Evolutionary conservation across 2,888 invertebrate species (phyloP).

Genomic region (Tenthredo livida): DNA sequence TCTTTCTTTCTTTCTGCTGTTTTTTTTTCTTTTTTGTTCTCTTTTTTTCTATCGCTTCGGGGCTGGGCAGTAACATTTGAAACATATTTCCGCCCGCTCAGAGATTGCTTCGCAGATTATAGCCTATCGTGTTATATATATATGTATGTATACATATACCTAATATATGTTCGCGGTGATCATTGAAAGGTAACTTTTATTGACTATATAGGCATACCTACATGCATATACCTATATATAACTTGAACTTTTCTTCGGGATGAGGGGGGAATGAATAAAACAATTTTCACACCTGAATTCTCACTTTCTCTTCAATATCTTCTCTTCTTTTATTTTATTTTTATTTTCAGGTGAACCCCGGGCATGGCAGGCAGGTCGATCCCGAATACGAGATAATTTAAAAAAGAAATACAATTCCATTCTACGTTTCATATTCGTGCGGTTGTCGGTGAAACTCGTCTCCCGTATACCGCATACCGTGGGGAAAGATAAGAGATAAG

Average conservation of each 20-base stretch:
- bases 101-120: conserved; percentile 20
- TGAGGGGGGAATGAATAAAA: not conserved
- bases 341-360: not conserved
- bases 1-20: not conserved
- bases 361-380: not conserved
- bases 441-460: not conserved
- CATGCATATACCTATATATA: not conserved
- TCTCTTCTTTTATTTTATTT: not conserved
- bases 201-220: too few relatives aligned
- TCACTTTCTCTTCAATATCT: not conserved
- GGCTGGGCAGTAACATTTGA: conserved; percentile 6
- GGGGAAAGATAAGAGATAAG: conserved; percentile 41
- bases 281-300: conserved; percentile 7
- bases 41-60: not conserved
- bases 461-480: not conserved
- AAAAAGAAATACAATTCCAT: conserved; percentile 35
- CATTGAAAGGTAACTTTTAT: conserved; percentile 5
- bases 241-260: not conserved
- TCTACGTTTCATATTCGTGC: conserved; percentile 1
- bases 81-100: not conserved
- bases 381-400: conserved; percentile 13
- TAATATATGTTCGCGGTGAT: not conserved
- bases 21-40: not conserved
- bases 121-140: not conserved
- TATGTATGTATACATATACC: too few relatives aligned